Percentiles rank a stretch among this genome's conserved stretches.
These are phyloP conservation scores for Caradrina kadenii DNA, from an alignment of 2,888 invertebrate genomes.

Conservation along the genomic window DNA sequence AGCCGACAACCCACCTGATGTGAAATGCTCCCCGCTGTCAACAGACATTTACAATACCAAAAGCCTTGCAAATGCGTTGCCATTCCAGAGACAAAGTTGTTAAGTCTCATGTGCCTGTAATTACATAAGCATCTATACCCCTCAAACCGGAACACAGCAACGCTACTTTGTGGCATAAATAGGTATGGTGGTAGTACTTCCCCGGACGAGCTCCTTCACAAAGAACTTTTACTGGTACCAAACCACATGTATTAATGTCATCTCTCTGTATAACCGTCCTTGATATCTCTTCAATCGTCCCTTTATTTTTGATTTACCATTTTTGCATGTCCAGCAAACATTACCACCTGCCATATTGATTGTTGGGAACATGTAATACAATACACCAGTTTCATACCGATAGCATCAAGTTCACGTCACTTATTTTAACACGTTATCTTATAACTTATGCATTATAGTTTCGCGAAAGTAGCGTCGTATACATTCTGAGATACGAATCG, in stretches of 20 bases:
- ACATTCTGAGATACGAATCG: slow-evolving; percentile 59
- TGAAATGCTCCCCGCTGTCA: no score
- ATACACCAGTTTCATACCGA: slow-evolving; percentile 53
- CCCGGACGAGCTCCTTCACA: no score
- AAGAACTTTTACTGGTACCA: no score
- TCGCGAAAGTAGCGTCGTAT: slow-evolving; percentile 56
- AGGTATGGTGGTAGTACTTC: no score
- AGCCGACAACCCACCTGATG: no score
- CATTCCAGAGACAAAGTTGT: no score
- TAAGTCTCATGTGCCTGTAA: no score
- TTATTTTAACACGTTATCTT: slow-evolving; percentile 59
- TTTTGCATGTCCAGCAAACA: slow-evolving; percentile 31
- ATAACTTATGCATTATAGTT: slow-evolving; percentile 60
- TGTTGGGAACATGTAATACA: slow-evolving; percentile 49
- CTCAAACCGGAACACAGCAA: no score
- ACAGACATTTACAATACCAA: no score
- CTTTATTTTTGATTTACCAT: slow-evolving; percentile 31
- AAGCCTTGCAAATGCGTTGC: no score
- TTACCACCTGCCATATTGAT: slow-evolving; percentile 52
- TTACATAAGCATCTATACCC: no score
- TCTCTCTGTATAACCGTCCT: background rate
- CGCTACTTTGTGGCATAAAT: no score
- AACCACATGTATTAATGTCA: background rate
- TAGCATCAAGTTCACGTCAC: slow-evolving; percentile 53
- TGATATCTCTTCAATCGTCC: slow-evolving; percentile 26